Conservation (phyloP, 2,113 vertebrate genomes). For the Shinisaurus crocodilurus region DNA sequence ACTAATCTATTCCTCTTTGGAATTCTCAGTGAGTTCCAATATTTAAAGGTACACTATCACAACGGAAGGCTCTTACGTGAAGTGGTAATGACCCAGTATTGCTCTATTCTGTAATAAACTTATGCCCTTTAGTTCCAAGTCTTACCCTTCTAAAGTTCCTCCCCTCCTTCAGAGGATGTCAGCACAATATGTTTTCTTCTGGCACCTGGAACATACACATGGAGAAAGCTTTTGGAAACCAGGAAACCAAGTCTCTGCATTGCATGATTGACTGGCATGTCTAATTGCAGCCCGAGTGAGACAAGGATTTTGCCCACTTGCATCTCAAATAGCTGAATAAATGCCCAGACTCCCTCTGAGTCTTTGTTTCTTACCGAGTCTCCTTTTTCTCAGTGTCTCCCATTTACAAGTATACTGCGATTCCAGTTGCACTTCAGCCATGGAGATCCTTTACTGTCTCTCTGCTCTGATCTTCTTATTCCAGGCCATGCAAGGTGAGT, state of each 20-base stretch:
- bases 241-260: not conserved
- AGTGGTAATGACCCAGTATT: not conserved
- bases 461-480: not conserved
- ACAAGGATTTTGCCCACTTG: too few species aligned
- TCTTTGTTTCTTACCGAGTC: not conserved
- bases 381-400: not conserved
- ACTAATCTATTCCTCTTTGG: not conserved
- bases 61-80: not conserved
- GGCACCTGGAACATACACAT: not conserved
- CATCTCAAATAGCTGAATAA: not conserved
- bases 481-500: not conserved
- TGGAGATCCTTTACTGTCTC: not conserved
- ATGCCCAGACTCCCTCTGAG: not conserved
- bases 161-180: too few species aligned
- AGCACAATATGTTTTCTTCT: not conserved
- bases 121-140: not conserved
- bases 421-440: not conserved
- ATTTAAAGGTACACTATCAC: not conserved
- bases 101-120: not conserved
- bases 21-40: not conserved
- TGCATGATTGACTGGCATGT: not conserved
- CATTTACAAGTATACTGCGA: not conserved
- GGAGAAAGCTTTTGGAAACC: not conserved
- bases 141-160: not conserved
- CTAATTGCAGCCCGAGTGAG: not conserved